phyloP scores from a whole-genome alignment of 2,113 vertebrate genomes.

The Tor tambroides region DNA sequence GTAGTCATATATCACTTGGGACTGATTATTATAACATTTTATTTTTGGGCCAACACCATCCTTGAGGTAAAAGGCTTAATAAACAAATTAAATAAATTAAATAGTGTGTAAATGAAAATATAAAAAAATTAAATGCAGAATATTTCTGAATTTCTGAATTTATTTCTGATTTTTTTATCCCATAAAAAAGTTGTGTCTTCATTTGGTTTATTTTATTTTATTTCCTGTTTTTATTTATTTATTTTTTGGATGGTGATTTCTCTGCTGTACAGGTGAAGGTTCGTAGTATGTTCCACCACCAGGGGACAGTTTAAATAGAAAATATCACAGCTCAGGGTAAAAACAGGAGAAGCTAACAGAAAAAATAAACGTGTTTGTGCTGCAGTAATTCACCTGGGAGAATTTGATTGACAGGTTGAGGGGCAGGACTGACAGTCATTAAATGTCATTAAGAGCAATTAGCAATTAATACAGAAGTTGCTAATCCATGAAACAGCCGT shows the following conservation, averaged over 20 bases:
- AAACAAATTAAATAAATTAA: background rate
- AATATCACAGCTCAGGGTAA: background rate
- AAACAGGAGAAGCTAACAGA: background rate
- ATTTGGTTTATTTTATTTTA: no score
- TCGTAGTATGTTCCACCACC: background rate
- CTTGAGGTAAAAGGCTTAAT: background rate
- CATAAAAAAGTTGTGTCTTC: no score
- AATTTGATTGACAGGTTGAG: conserved; percentile 44
- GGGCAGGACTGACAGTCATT: conserved; percentile 47
- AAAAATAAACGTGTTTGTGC: conserved; percentile 11
- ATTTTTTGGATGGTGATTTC: background rate
- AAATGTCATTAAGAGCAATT: conserved; percentile 62
- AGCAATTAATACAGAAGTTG: conserved; percentile 54
- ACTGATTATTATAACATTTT: no score
- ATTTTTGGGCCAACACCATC: background rate
- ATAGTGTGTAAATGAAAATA: background rate
- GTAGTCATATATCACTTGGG: background rate
- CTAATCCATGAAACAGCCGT: conserved; percentile 51
- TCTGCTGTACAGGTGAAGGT: no score
- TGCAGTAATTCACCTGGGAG: conserved; percentile 45
- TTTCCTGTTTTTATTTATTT: no score
- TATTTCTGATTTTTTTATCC: no score
- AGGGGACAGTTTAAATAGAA: background rate
- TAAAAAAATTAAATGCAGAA: background rate
- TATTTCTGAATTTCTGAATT: background rate